phyloP scores from a whole-genome alignment of 2,888 invertebrate genomes.

The Rhabditoides inermis region DNA sequence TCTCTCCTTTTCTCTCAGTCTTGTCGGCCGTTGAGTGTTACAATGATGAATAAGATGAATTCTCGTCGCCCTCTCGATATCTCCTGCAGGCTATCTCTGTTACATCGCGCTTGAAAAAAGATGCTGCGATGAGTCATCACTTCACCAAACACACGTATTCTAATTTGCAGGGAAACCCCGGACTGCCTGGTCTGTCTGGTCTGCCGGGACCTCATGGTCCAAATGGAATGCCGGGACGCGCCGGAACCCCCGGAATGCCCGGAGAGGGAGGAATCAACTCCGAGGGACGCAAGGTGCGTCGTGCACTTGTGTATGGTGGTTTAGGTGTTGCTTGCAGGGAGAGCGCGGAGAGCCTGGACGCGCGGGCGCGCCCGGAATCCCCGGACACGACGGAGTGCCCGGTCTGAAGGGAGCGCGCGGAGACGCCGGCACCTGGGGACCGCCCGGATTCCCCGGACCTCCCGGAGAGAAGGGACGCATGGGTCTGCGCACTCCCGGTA shows the following conservation, averaged over 20 bases:
- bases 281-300: conserved; percentile 47
- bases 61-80: background rate
- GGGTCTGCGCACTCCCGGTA: conserved; percentile 43
- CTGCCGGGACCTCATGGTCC: conserved; percentile 34
- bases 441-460: conserved; percentile 46
- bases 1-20: background rate
- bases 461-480: conserved; percentile 44
- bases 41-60: conserved; percentile 11
- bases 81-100: conserved; percentile 3
- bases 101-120: background rate
- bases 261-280: conserved; percentile 54
- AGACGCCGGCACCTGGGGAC: conserved; percentile 38
- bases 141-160: background rate
- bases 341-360: conserved; percentile 26
- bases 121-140: background rate
- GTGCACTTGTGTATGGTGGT: no score
- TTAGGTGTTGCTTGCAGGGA: no score
- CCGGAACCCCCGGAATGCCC: conserved; percentile 48
- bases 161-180: conserved; percentile 37
- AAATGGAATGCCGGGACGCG: conserved; percentile 35
- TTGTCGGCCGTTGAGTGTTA: background rate
- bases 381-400: conserved; percentile 47
- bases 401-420: conserved; percentile 43
- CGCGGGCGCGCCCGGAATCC: conserved; percentile 45
- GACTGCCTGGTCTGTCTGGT: conserved; percentile 42